Evolutionary conservation across 2,888 invertebrate genomes (phyloP).

Genomic region (Acheta domesticus): DNA sequence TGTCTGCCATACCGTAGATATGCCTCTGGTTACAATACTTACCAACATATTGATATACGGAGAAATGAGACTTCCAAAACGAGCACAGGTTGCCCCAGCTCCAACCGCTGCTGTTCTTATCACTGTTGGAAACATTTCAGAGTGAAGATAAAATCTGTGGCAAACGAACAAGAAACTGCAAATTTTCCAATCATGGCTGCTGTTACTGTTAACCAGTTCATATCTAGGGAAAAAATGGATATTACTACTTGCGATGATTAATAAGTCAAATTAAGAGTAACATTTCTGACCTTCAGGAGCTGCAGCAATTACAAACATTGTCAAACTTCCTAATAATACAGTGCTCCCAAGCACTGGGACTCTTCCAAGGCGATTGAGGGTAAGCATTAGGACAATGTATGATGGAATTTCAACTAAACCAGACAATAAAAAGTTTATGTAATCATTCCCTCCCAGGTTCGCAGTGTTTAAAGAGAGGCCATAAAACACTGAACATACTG

Average conservation of each 20-base stretch:
- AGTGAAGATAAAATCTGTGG: conserved; percentile 42
- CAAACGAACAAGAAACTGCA: conserved; percentile 44
- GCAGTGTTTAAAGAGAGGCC: conserved; percentile 48
- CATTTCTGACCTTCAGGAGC: conserved; percentile 34
- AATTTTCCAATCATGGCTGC: conserved; percentile 45
- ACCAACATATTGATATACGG: conserved; percentile 40
- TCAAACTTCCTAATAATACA: background rate
- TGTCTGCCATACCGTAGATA: too few relatives aligned
- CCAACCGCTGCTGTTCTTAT: conserved; percentile 43
- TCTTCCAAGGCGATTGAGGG: conserved; percentile 64
- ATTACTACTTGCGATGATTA: background rate
- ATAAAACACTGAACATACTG: conserved; percentile 47
- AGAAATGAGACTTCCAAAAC: conserved; percentile 44
- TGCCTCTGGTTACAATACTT: conserved; percentile 8
- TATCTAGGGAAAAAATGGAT: conserved; percentile 34
- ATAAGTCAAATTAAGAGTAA: background rate
- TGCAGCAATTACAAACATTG: background rate
- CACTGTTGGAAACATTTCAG: conserved; percentile 43
- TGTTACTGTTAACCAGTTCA: conserved; percentile 39
- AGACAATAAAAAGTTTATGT: conserved; percentile 67
- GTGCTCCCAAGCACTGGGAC: background rate
- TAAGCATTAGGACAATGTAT: conserved; percentile 61
- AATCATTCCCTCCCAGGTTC: conserved; percentile 47
- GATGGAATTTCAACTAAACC: conserved; percentile 73
- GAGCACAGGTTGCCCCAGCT: conserved; percentile 42